Evolutionary conservation across 2,113 vertebrate genomes (phyloP).

Genomic region (Periophthalmodon schlosseri): DNA sequence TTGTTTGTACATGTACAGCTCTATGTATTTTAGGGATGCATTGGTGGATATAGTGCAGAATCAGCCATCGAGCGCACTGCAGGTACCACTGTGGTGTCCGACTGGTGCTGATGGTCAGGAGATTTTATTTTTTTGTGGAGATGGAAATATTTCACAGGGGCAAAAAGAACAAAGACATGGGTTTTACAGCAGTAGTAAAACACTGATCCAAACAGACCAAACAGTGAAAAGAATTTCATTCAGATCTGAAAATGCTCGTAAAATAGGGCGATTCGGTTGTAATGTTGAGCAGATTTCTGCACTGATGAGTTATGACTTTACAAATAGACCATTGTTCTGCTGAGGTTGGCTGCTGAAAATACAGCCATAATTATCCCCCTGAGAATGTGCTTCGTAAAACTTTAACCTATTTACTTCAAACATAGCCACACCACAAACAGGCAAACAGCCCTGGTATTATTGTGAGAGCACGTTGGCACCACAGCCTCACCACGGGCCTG

Average conservation of each 20-base stretch:
- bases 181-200: conserved; percentile 8
- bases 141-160: not conserved
- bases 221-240: conserved; percentile 20
- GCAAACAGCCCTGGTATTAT: conserved; percentile 41
- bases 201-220: conserved; percentile 6
- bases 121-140: not conserved
- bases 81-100: not conserved
- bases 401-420: conserved; percentile 56
- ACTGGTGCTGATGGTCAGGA: not conserved
- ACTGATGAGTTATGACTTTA: conserved; percentile 51
- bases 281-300: conserved; percentile 42
- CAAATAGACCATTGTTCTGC: conserved; percentile 53
- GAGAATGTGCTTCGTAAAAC: conserved; percentile 41
- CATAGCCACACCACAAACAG: conserved; percentile 46
- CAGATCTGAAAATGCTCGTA: conserved; percentile 27
- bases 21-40: not conserved
- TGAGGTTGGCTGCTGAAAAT: conserved; percentile 50
- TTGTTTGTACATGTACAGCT: not conserved
- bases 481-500: conserved; percentile 13
- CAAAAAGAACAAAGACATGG: not conserved
- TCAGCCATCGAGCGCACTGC: not conserved
- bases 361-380: conserved; percentile 46
- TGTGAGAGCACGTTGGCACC: conserved; percentile 43
- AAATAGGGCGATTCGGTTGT: conserved; percentile 29
- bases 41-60: not conserved